Evolutionary conservation across 2,888 invertebrate genomes (phyloP).

Genomic region (Tenthredo mesomela): DNA sequence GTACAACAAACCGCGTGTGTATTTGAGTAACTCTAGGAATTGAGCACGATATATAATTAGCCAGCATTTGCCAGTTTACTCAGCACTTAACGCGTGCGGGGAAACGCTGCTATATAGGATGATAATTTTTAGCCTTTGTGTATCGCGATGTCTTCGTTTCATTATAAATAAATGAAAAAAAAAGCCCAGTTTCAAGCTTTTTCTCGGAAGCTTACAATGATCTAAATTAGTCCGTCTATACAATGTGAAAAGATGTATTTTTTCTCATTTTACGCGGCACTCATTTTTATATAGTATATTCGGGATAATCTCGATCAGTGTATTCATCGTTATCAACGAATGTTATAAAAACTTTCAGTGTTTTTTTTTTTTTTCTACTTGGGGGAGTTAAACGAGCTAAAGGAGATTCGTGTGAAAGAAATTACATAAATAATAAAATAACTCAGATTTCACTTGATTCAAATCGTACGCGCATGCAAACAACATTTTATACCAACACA

Average conservation of each 20-base stretch:
- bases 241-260: too few relatives aligned
- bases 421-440: neutral
- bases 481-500: neutral
- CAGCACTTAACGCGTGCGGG: constrained; percentile 44
- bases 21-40: constrained; percentile 40
- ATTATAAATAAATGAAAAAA: neutral
- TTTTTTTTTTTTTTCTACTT: neutral
- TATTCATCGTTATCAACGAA: neutral
- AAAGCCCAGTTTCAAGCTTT: neutral
- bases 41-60: constrained; percentile 51
- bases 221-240: too few relatives aligned
- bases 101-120: constrained; percentile 50
- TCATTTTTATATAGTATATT: neutral
- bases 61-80: constrained; percentile 61
- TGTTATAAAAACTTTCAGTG: neutral
- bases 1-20: constrained; percentile 5
- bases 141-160: neutral
- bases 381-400: neutral
- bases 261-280: too few relatives aligned
- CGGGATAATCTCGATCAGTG: neutral
- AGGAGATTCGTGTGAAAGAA: neutral
- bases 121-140: constrained; percentile 30
- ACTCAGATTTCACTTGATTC: neutral
- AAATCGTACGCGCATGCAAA: neutral
- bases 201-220: constrained; percentile 12